A percentile compares a stretch with the other conserved stretches of the same genome.
Conservation (phyloP, 2,888 invertebrate genomes). For the Thereva nobilitata region DNA sequence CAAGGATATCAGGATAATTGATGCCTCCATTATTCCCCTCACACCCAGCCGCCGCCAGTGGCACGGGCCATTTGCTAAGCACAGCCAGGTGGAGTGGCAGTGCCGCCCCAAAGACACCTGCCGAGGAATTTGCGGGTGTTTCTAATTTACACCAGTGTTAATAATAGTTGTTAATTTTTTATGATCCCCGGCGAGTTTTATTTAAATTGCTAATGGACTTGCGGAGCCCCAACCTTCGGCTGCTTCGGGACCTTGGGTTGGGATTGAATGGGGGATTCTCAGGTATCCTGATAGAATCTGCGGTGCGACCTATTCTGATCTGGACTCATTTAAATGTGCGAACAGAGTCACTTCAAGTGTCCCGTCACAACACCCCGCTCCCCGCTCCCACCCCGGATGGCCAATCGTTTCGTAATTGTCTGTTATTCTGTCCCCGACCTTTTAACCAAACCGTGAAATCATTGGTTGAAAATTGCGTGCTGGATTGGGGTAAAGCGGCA, state of each 20-base stretch:
- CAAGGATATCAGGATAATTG: neutral
- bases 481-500: no score
- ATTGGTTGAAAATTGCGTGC: slow-evolving; percentile 6
- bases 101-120: neutral
- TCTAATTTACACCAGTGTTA: slow-evolving; percentile 28
- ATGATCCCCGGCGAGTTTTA: slow-evolving; percentile 25
- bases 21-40: no score
- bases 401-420: slow-evolving; percentile 6
- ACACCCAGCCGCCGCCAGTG: no score
- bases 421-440: neutral
- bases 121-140: slow-evolving; percentile 20
- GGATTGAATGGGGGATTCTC: no score
- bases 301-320: no score
- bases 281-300: no score
- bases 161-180: slow-evolving; percentile 34
- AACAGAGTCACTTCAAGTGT: neutral
- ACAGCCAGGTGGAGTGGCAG: slow-evolving; percentile 7
- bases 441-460: slow-evolving; percentile 6
- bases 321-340: neutral
- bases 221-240: no score
- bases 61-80: no score
- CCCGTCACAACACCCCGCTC: neutral
- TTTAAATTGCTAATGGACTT: slow-evolving; percentile 32
- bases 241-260: no score
- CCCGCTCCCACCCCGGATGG: neutral